phyloP scores from a whole-genome alignment of 2,797 vertebrate species.

The Arctocebus calabarensis region DNA sequence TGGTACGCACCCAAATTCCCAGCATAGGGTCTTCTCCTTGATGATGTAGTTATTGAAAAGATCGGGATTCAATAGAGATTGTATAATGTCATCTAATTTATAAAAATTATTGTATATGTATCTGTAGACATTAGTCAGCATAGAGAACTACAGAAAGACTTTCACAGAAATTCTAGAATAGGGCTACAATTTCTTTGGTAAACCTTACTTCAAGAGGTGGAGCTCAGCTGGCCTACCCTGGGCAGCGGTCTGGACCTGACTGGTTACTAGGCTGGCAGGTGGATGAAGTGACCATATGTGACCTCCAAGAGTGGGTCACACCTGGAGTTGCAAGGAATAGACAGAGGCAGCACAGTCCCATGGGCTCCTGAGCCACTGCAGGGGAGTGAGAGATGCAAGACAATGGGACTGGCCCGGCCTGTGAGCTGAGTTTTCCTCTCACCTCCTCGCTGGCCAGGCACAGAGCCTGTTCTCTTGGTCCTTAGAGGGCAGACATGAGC shows the following conservation, averaged over 20 bases:
- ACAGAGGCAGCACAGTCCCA: fast-evolving
- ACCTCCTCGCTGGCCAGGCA: fast-evolving
- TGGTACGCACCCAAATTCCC: fast-evolving
- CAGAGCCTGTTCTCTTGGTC: not conserved
- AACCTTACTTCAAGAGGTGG: fast-evolving
- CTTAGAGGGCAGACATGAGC: fast-evolving
- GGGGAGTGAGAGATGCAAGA: not conserved
- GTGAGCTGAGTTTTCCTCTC: fast-evolving
- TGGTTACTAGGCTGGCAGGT: fast-evolving
- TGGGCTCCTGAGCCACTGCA: fast-evolving
- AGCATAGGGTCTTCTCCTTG: not conserved
- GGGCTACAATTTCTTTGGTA: fast-evolving
- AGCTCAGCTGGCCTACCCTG: fast-evolving
- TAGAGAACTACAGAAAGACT: fast-evolving
- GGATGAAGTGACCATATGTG: fast-evolving
- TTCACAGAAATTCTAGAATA: not conserved
- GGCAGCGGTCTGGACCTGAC: fast-evolving
- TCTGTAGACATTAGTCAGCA: fast-evolving
- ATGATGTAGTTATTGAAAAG: fast-evolving
- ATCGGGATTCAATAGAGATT: fast-evolving
- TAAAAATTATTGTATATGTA: not conserved
- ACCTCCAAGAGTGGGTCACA: too few relatives aligned
- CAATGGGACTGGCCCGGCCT: not conserved
- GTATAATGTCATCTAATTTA: fast-evolving
- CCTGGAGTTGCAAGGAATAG: fast-evolving